A percentile compares a stretch with the other conserved stretches of the same genome.
phyloP scores from a whole-genome alignment of 2,113 vertebrate species.

The Nematolebias whitei region DNA sequence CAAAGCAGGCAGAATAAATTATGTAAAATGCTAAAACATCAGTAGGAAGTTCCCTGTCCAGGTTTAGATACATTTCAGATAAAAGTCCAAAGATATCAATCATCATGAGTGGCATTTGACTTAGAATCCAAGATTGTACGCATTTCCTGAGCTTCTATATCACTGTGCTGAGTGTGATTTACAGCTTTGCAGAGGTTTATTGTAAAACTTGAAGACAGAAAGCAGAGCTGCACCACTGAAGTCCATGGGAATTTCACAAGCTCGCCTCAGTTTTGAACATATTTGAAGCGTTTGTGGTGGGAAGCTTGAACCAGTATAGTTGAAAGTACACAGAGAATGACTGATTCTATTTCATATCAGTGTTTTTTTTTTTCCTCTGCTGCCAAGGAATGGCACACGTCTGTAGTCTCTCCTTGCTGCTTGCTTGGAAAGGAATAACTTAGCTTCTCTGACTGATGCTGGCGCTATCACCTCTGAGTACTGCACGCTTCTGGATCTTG shows the following conservation, averaged over 20 bases:
- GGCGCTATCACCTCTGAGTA: slow-evolving; percentile 72
- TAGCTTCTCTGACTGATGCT: slow-evolving; percentile 72
- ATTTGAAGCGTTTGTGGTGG: slow-evolving; percentile 66
- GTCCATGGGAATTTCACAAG: slow-evolving; percentile 69
- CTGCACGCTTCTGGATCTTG: slow-evolving; percentile 50
- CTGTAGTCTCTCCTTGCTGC: slow-evolving; percentile 71
- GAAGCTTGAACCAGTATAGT: slow-evolving; percentile 69
- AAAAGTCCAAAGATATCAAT: background rate
- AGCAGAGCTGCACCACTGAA: slow-evolving; percentile 58
- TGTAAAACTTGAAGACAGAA: slow-evolving; percentile 54
- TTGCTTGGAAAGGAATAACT: slow-evolving; percentile 78
- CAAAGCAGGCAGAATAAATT: background rate
- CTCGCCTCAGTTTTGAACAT: slow-evolving; percentile 66
- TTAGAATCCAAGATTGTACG: background rate
- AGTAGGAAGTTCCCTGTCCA: no score
- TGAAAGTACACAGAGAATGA: slow-evolving; percentile 79
- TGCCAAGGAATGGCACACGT: slow-evolving; percentile 72
- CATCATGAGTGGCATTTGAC: background rate
- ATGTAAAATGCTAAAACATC: no score
- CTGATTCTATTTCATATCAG: slow-evolving; percentile 72
- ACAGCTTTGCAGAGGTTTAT: slow-evolving; percentile 28
- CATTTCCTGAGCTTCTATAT: background rate
- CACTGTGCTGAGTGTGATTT: slow-evolving; percentile 1
- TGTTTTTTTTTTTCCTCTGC: slow-evolving; percentile 57
- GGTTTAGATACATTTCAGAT: background rate